These are phyloP conservation scores for Cryptus armator DNA, from an alignment of 2,888 invertebrate species.

Conservation along the genomic window DNA sequence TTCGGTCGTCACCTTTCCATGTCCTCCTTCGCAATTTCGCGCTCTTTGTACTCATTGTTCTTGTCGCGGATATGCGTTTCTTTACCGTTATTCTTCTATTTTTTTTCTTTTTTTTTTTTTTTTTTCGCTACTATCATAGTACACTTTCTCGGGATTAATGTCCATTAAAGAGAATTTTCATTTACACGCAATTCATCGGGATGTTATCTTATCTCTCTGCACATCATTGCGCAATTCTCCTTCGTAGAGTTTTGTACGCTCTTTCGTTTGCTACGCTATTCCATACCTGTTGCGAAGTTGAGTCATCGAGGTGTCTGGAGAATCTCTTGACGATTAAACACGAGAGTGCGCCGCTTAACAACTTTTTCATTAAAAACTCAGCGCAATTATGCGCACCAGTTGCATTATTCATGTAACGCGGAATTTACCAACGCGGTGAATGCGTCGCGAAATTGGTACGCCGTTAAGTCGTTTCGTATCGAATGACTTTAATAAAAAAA, in stretches of 20 bases:
- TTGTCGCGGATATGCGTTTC: not conserved
- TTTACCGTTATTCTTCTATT: not conserved
- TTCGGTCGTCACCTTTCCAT: not conserved
- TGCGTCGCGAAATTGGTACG: conserved; percentile 33
- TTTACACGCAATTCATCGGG: conserved; percentile 26
- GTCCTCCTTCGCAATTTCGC: not conserved
- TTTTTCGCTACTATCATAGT: conserved; percentile 2
- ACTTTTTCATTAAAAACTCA: conserved; percentile 61
- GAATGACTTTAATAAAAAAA: no score
- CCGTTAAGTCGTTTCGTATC: not conserved
- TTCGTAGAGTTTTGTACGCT: conserved; percentile 67
- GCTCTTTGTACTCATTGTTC: conserved; percentile 36
- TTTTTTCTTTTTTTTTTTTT: not conserved
- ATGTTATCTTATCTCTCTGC: conserved; percentile 57
- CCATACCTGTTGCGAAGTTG: conserved; percentile 39
- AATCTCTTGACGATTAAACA: conserved; percentile 57
- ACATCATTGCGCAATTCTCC: conserved; percentile 49
- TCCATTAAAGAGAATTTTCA: conserved; percentile 31
- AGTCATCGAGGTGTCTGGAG: conserved; percentile 46
- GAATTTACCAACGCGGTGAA: conserved; percentile 49
- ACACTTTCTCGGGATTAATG: conserved; percentile 37
- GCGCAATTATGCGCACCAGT: conserved; percentile 43
- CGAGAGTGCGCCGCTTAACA: conserved; percentile 20
- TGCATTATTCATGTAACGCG: conserved; percentile 46
- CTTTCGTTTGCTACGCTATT: conserved; percentile 54